These are phyloP conservation scores for Cherax destructor DNA, from an alignment of 1,140 invertebrate species.

Conservation along the genomic window DNA sequence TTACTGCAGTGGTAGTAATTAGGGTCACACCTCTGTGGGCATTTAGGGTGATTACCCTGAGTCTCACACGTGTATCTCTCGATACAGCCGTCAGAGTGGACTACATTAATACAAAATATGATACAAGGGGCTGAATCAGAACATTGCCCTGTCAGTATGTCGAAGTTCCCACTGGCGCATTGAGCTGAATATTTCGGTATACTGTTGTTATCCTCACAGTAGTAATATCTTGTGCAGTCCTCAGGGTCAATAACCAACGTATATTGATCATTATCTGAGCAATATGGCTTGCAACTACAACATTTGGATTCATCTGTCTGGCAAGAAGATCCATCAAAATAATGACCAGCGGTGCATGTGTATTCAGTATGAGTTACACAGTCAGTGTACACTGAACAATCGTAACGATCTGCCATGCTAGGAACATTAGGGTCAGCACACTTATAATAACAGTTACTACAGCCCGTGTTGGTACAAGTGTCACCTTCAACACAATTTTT, in stretches of 20 bases:
- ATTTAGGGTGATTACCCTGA: not conserved
- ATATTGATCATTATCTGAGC: not conserved
- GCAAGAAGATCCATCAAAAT: not conserved
- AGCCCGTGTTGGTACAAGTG: not conserved
- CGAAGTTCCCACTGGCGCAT: not conserved
- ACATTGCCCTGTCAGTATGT: not conserved
- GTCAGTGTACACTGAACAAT: not conserved
- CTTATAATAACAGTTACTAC: not conserved
- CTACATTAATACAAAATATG: not conserved
- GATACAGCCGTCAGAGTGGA: slow-evolving; percentile 10
- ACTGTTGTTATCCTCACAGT: not conserved
- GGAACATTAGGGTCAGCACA: not conserved
- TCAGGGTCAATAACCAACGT: not conserved
- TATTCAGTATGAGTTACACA: not conserved
- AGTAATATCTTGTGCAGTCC: not conserved
- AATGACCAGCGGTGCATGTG: not conserved
- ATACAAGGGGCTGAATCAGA: not conserved
- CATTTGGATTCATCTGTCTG: not conserved
- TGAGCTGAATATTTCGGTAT: not conserved
- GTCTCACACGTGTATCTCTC: not conserved
- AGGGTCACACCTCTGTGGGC: not conserved
- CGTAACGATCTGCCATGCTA: not conserved
- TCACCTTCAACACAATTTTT: not conserved
- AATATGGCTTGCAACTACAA: slow-evolving; percentile 13
- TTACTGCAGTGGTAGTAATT: not conserved